Evolutionary conservation across 2,888 invertebrate species (phyloP), one percentile per base, ranked within the genome.

Genomic region (Cistogaster globosa): DNA sequence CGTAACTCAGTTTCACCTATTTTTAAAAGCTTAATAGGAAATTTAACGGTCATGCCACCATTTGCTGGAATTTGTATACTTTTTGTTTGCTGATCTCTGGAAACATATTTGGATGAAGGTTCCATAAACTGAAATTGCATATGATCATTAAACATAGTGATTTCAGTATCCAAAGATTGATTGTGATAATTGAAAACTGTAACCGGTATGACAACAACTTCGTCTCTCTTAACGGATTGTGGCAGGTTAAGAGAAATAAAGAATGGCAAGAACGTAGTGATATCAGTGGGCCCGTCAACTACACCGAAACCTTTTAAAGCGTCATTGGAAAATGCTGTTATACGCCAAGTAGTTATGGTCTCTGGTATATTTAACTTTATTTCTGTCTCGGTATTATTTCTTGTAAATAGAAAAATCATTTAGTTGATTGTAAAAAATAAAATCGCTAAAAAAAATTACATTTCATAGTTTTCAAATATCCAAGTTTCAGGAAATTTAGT

Each of bases 151-250:
- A 97, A 96, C 89, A 98, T 93, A 0, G 96, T 96, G 0, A 98
- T 95, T 88, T 97, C 96, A 0, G 96, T 96, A 12, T 94, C 93
- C 0, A 96, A 93, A 88, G 97, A 96, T 74, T 95, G 94, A 36
- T 95, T 94, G 92, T 97, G 94, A 89, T 98, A 97, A 92, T 98
- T 98, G 91, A 96, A 97, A 16, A 98, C 94, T 5, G 96, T 95
- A n/a, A 97, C 95, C 53, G 98, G 96, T 71, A 98, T 94, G 0
- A 97, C 96, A 60, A 98, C 94, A 16, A 96, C 95, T 93, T 99
- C 99, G 32, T 96, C 96, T 38, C 96, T 93, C 86, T 96, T 95
- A 0, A 97, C 94, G 0, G 96, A 95, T 89, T 95, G 95, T 0
- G 97, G 97, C 72, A 97, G 92, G 89, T 96, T 95, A 79, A 96